A percentile compares a stretch with the other conserved stretches of the same genome.
These are phyloP conservation scores for Carettochelys insculpta DNA, from an alignment of 2,113 vertebrate species.

Conservation along the genomic window DNA sequence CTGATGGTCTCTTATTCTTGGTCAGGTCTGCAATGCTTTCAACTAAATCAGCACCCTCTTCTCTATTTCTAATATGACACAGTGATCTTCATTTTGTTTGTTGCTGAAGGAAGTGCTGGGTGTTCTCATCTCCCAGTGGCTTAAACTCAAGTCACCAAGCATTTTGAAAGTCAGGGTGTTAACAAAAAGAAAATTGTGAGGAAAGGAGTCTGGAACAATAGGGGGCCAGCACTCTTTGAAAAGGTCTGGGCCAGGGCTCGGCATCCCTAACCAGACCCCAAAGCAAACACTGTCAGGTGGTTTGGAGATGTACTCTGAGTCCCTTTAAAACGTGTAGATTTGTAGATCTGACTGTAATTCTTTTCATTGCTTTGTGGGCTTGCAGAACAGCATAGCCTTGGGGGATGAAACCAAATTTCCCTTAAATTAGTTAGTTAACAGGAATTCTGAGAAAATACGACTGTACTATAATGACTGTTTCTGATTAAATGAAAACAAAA, in stretches of 20 bases:
- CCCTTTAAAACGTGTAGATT: not conserved
- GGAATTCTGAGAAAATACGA: conserved; percentile 36
- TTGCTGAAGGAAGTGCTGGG: not conserved
- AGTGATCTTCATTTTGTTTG: not conserved
- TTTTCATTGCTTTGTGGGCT: conserved; percentile 13
- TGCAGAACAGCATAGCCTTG: conserved; percentile 35
- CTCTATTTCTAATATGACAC: not conserved
- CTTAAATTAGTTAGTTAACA: conserved; percentile 30
- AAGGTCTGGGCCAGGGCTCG: not conserved
- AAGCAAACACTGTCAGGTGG: conserved; percentile 20
- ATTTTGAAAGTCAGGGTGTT: not conserved
- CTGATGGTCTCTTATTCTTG: not conserved
- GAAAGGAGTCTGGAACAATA: not conserved
- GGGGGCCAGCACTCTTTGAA: not conserved
- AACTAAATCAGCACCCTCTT: not conserved
- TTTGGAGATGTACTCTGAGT: not conserved
- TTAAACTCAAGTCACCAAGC: not conserved
- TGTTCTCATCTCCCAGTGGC: not conserved
- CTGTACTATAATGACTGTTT: not conserved
- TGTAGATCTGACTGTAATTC: not conserved
- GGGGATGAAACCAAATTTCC: conserved; percentile 64
- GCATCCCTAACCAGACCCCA: not conserved
- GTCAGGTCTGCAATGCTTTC: not conserved
- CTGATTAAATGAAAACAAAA: not conserved
- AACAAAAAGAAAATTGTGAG: not conserved